Conservation (phyloP, 2,113 vertebrate genomes). For the Fregetta grallaria region DNA sequence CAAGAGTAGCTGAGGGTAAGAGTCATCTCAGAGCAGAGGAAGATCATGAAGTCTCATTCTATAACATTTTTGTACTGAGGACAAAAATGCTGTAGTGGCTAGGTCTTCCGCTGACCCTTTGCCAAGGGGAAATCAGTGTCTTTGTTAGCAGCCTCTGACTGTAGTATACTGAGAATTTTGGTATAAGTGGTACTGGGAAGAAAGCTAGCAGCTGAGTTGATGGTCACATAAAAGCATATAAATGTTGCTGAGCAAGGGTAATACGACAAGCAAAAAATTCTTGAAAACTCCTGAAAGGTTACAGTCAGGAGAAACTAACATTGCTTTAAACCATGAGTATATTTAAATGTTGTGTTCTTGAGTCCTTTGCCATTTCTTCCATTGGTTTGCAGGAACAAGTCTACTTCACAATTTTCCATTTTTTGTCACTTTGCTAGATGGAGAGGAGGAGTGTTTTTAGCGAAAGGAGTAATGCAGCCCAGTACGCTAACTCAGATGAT, state of each 20-base stretch:
- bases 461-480: conserved; percentile 77
- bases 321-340: background rate
- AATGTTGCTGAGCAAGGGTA: background rate
- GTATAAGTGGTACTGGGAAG: background rate
- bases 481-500: conserved; percentile 84
- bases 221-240: background rate
- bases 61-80: background rate
- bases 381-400: background rate
- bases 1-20: background rate
- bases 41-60: background rate
- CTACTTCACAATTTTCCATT: background rate
- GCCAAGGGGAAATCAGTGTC: background rate
- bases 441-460: conserved; percentile 91
- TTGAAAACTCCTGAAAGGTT: background rate
- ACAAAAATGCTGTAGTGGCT: background rate
- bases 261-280: background rate
- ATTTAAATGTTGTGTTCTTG: background rate
- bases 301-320: background rate
- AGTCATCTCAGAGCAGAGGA: background rate
- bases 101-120: background rate
- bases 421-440: conserved; percentile 69
- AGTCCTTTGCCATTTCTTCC: background rate
- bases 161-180: background rate
- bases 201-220: background rate
- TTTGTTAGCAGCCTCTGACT: background rate